phyloP scores from a whole-genome alignment of 2,113 vertebrate genomes.

The Rhodinocichla rosea region DNA sequence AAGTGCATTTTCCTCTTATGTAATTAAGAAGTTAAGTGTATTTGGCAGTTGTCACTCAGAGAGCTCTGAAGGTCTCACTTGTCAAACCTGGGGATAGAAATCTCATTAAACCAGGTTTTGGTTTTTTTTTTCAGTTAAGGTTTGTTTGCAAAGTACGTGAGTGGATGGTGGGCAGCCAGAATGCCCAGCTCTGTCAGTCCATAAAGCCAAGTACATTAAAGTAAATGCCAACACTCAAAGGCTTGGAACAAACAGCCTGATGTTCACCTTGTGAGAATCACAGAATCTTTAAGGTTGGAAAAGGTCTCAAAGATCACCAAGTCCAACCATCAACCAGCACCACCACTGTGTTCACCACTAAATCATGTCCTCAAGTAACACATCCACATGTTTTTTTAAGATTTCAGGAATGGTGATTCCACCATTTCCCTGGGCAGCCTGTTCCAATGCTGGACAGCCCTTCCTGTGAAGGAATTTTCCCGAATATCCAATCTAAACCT shows the following conservation, averaged over 20 bases:
- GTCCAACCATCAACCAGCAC: neutral
- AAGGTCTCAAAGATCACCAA: neutral
- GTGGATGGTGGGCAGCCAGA: neutral
- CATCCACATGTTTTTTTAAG: neutral
- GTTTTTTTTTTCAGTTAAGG: neutral
- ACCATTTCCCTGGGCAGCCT: neutral
- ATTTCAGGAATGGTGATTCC: neutral
- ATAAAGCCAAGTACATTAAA: neutral
- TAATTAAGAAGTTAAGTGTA: conserved; percentile 81
- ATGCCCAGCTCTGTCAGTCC: neutral
- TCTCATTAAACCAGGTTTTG: conserved; percentile 66
- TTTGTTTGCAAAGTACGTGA: neutral
- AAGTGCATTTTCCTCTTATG: conserved; percentile 68
- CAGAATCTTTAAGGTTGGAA: neutral
- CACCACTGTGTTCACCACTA: neutral
- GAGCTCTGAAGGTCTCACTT: conserved; percentile 31
- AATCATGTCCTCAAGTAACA: neutral
- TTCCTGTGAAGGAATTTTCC: neutral
- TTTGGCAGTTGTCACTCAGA: conserved; percentile 81
- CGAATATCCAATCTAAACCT: neutral
- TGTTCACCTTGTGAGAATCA: neutral
- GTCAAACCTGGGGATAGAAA: conserved; percentile 49
- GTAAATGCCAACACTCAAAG: neutral
- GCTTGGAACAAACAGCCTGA: neutral
- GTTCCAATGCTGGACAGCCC: neutral